Evolutionary conservation across 2,888 invertebrate species (phyloP).

Genomic region (Perizoma affinitatum): DNA sequence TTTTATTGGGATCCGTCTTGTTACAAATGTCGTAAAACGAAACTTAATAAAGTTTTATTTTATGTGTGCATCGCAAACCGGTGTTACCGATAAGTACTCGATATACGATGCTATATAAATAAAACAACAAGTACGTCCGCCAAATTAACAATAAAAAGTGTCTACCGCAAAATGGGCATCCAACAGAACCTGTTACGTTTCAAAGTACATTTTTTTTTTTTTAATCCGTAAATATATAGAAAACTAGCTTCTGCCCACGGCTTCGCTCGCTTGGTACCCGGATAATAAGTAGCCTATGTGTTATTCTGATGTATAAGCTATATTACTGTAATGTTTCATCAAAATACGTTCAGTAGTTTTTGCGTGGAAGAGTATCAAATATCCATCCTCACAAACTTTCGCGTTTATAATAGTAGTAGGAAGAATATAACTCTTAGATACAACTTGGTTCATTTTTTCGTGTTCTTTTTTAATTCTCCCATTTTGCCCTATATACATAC

Average conservation of each 20-base stretch:
- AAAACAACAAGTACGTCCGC: constrained; percentile 63
- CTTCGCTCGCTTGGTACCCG: too few relatives aligned
- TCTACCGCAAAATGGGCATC: constrained; percentile 26
- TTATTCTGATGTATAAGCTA: too few relatives aligned
- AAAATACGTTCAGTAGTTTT: too few relatives aligned
- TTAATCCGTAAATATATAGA: constrained; percentile 2
- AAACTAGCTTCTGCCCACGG: too few relatives aligned
- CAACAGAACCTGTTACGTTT: constrained; percentile 20
- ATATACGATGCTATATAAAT: constrained; percentile 56
- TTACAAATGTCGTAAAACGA: constrained; percentile 49
- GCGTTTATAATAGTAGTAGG: too few relatives aligned
- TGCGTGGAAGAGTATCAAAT: too few relatives aligned
- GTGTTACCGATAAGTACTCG: constrained; percentile 50
- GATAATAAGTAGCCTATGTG: too few relatives aligned
- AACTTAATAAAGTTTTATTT: constrained; percentile 48
- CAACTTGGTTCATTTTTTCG: too few relatives aligned
- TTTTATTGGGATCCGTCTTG: constrained; percentile 51
- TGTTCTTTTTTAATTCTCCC: too few relatives aligned
- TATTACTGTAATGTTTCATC: too few relatives aligned
- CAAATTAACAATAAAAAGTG: constrained; percentile 55
- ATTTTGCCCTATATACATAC: too few relatives aligned
- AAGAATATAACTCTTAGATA: not conserved
- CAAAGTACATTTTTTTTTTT: constrained; percentile 7
- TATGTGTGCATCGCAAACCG: constrained; percentile 47
- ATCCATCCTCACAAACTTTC: too few relatives aligned